Evolutionary conservation across 2,888 invertebrate species (phyloP).

Genomic region (Phragmatobia fuliginosa): DNA sequence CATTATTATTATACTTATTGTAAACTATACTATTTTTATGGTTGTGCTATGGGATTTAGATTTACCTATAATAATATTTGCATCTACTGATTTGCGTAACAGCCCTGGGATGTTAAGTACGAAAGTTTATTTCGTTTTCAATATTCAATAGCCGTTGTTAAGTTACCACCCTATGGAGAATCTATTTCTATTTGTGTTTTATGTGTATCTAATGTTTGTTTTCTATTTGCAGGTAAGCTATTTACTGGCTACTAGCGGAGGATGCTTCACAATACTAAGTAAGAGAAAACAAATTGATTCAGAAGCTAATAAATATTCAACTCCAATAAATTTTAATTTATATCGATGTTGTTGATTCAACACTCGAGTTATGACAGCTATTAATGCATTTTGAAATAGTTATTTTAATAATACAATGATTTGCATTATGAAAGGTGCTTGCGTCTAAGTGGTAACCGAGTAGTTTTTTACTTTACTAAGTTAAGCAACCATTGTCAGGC

Average conservation of each 20-base stretch:
- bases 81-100: slow-evolving; percentile 37
- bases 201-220: slow-evolving; percentile 41
- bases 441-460: no score
- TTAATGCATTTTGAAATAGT: slow-evolving; percentile 6
- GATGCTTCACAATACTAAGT: slow-evolving; percentile 32
- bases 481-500: no score
- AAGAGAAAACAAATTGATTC: slow-evolving; percentile 43
- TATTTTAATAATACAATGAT: slow-evolving; percentile 1
- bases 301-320: slow-evolving; percentile 34
- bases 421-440: no score
- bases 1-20: no score
- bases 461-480: no score
- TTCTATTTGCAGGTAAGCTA: slow-evolving; percentile 66
- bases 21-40: background rate
- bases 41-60: background rate
- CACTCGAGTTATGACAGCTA: slow-evolving; percentile 25
- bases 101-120: slow-evolving; percentile 31
- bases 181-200: slow-evolving; percentile 31
- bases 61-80: slow-evolving; percentile 29
- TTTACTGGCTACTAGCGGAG: slow-evolving; percentile 19
- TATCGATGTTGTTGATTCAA: slow-evolving; percentile 24
- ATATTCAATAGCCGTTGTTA: slow-evolving; percentile 38
- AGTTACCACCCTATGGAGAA: slow-evolving; percentile 16
- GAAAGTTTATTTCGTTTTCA: slow-evolving; percentile 34
- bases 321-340: slow-evolving; percentile 29